Percentiles rank a stretch among this genome's conserved stretches.
Evolutionary conservation across 2,113 vertebrate species (phyloP).

Genomic region (Labeo rohita): DNA sequence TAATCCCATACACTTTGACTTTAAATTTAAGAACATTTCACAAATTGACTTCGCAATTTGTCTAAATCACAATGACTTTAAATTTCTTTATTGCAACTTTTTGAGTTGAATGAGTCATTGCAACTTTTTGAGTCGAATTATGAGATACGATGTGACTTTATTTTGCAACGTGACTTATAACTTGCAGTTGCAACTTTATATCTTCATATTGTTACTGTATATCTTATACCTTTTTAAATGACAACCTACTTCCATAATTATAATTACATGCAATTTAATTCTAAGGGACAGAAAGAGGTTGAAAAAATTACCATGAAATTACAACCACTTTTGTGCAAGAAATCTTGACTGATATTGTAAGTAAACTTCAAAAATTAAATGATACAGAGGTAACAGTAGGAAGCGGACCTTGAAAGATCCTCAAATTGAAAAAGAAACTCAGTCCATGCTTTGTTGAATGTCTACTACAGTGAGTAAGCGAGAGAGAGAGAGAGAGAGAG

Average conservation of each 20-base stretch:
- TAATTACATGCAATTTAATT: background rate
- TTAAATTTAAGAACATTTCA: too few species aligned
- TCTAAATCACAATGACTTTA: too few species aligned
- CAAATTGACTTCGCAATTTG: too few species aligned
- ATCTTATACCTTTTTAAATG: background rate
- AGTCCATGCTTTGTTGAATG: slow-evolving; percentile 19
- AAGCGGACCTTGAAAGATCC: background rate
- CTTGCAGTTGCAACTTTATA: background rate
- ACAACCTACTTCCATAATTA: background rate
- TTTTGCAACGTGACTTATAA: background rate
- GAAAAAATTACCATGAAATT: background rate
- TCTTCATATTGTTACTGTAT: background rate
- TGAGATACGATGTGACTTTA: background rate
- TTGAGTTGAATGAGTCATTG: too few species aligned
- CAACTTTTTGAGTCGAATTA: background rate
- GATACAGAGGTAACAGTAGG: background rate
- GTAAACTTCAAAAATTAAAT: background rate
- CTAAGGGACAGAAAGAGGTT: background rate
- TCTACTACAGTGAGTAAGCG: background rate
- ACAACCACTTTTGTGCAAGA: background rate
- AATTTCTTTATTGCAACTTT: too few species aligned
- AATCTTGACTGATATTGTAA: background rate
- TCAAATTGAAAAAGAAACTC: slow-evolving; percentile 38
- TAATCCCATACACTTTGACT: too few species aligned
- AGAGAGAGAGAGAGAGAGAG: slow-evolving; percentile 12